Conservation (phyloP, 2,113 vertebrate genomes). For the Haemorhous mexicanus region DNA sequence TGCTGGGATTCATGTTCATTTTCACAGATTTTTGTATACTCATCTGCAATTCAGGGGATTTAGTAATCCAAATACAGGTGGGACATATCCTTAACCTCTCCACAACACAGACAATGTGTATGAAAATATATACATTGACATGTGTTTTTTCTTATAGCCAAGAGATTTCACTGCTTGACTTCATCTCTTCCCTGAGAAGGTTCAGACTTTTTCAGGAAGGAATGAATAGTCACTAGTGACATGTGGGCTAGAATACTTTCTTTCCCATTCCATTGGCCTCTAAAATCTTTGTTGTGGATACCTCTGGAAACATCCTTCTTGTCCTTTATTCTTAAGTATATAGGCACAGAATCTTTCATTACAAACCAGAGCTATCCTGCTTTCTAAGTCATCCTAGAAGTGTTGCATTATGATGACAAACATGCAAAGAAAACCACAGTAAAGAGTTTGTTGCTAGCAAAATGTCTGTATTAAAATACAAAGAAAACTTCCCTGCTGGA, state of each 20-base stretch:
- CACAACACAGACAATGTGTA: background rate
- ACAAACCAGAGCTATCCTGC: background rate
- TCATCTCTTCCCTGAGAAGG: background rate
- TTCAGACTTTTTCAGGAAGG: background rate
- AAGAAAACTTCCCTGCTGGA: slow-evolving; percentile 1
- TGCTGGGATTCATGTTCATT: background rate
- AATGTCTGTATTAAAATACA: slow-evolving; percentile 63
- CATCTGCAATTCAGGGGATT: background rate
- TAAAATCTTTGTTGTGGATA: background rate
- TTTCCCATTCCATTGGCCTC: background rate
- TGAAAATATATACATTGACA: background rate
- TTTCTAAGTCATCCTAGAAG: background rate
- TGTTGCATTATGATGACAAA: background rate
- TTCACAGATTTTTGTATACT: background rate
- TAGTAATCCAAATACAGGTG: background rate
- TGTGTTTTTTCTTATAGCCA: background rate
- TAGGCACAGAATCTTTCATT: background rate
- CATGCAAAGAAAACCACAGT: slow-evolving; percentile 7
- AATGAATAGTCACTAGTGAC: background rate
- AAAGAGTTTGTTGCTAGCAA: slow-evolving; percentile 32
- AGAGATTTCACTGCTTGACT: background rate
- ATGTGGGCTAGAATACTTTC: background rate
- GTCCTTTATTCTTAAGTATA: background rate
- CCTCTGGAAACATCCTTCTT: background rate
- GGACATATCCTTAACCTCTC: background rate